phyloP scores from a whole-genome alignment of 2,888 invertebrate genomes.

The Plutella xylostella region DNA sequence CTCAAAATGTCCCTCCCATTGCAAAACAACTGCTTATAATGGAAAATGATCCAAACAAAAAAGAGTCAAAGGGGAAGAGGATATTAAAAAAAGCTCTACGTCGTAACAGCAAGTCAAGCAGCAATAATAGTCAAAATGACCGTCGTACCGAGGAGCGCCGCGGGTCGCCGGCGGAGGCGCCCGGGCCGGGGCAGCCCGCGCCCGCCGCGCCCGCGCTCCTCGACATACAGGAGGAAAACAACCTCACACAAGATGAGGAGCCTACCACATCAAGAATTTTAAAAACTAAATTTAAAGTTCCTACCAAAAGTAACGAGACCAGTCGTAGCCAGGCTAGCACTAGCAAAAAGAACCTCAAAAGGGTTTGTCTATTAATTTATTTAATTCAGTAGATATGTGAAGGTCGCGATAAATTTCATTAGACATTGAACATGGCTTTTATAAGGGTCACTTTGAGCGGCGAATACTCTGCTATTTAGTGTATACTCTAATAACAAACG shows the following conservation, averaged over 20 bases:
- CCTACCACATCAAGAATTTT: conserved; percentile 15
- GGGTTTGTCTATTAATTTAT: conserved; percentile 50
- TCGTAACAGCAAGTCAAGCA: conserved; percentile 48
- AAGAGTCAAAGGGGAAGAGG: conserved; percentile 60
- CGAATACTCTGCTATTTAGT: too few species aligned
- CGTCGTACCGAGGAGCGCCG: conserved; percentile 43
- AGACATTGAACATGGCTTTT: too few species aligned
- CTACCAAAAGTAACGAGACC: neutral
- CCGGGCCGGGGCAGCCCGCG: too few species aligned
- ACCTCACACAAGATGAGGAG: conserved; percentile 28
- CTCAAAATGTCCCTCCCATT: conserved; percentile 47
- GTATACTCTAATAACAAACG: too few species aligned
- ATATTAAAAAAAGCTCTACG: conserved; percentile 54
- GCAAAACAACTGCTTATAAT: conserved; percentile 35
- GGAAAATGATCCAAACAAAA: conserved; percentile 65
- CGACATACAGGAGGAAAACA: conserved; percentile 37
- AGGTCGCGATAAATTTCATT: too few species aligned
- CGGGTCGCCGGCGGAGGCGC: conserved; percentile 31
- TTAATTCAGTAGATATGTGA: too few species aligned
- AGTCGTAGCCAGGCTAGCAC: conserved; percentile 24
- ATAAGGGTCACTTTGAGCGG: too few species aligned
- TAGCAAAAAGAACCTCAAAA: conserved; percentile 43
- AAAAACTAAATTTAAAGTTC: neutral
- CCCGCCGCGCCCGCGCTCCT: too few species aligned
- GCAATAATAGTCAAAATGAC: conserved; percentile 34